Conservation (phyloP, 2,113 vertebrate genomes). For the Anoura caudifer region DNA sequence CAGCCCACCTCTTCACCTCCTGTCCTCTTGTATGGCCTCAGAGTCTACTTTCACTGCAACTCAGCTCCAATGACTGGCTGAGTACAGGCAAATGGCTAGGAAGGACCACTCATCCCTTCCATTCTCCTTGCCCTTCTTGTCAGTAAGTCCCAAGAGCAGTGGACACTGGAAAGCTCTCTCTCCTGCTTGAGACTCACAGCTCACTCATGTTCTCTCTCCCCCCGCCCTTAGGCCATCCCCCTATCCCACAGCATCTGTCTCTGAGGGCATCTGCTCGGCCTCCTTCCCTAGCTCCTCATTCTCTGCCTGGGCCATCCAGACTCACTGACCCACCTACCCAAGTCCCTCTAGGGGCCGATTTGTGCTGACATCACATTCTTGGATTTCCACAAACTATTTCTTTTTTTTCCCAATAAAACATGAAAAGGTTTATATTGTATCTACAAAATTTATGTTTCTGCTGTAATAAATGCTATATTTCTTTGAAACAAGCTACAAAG, state of each 20-base stretch:
- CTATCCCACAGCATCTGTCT: no score
- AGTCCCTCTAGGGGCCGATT: neutral
- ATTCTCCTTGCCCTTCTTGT: neutral
- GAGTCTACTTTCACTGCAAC: neutral
- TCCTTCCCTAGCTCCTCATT: neutral
- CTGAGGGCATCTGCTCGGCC: neutral
- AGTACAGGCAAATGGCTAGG: neutral
- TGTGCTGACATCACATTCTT: neutral
- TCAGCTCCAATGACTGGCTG: neutral
- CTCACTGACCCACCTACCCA: neutral
- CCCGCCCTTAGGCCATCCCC: no score
- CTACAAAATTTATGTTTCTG: constrained; percentile 45
- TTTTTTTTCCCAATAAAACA: constrained; percentile 25
- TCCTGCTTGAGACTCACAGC: neutral
- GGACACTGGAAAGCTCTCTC: neutral
- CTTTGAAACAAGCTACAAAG: neutral
- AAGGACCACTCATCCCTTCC: neutral
- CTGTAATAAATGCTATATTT: neutral
- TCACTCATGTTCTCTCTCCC: neutral
- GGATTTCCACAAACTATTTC: neutral
- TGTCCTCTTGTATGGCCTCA: neutral
- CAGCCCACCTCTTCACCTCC: neutral
- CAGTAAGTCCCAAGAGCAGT: neutral
- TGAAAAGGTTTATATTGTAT: neutral
- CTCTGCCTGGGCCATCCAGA: neutral